Percentiles rank a stretch among this genome's conserved stretches.
Conservation (phyloP, 2,888 invertebrate genomes). For the Thalpophila matura region DNA sequence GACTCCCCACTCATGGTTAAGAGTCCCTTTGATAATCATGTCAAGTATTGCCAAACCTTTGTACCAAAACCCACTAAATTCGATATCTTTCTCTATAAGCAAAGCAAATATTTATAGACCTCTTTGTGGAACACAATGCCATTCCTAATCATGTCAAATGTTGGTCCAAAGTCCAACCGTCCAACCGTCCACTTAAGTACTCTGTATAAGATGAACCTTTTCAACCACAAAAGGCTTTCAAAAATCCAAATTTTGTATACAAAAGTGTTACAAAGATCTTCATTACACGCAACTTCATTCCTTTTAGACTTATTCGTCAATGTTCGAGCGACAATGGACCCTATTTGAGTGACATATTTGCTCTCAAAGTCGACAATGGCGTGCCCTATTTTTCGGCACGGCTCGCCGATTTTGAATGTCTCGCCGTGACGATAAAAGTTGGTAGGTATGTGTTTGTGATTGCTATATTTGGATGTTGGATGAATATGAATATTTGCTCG, state of each 20-base stretch:
- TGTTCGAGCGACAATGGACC: conserved; percentile 51
- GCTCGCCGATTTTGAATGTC: conserved; percentile 19
- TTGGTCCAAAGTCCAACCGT: background rate
- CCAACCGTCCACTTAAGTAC: conserved; percentile 4
- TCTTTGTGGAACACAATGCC: background rate
- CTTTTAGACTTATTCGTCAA: conserved; percentile 50
- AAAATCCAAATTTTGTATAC: conserved; percentile 26
- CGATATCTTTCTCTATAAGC: no score
- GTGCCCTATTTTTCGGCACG: conserved; percentile 34
- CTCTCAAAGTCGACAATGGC: conserved; percentile 47
- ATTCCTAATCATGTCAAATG: background rate
- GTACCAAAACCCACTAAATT: no score
- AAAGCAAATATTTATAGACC: background rate
- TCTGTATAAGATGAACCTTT: background rate
- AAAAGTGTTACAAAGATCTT: conserved; percentile 37
- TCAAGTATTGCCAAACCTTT: no score
- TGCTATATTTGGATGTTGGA: conserved; percentile 25
- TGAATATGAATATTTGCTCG: conserved; percentile 27
- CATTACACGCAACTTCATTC: conserved; percentile 49
- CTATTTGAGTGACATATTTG: conserved; percentile 56
- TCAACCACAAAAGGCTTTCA: conserved; percentile 9
- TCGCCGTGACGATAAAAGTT: conserved; percentile 12
- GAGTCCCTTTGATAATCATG: no score
- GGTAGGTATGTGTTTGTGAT: conserved; percentile 49
- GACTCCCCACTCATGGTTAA: no score